Evolutionary conservation across 92 coral and sea anemone species (phyloP), one percentile per base, ranked within the genome.

Genomic region (Phymanthus crucifer): DNA sequence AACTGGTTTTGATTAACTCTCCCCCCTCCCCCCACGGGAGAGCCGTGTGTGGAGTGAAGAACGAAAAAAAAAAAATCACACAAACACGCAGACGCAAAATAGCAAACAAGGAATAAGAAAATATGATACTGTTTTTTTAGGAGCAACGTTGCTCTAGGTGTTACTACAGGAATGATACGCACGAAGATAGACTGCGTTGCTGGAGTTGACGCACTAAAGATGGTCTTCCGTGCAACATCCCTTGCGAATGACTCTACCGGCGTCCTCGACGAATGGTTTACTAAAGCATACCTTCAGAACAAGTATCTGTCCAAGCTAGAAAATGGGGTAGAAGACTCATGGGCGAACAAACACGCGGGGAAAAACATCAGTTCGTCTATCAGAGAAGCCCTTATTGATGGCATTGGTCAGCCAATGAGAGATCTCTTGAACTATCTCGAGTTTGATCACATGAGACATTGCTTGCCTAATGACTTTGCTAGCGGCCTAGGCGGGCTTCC

Each of bases 401-500:
- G 98, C 1, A 67, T 95, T 23, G 98, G 98, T 18, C 83, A 92
- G 66, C 98, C 98, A 6, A 71, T 93, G 61, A 40, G 88, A 31
- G 87, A 90, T 29, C 92, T 95, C 10, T 90, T 95, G 27, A 67
- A 84, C 14, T 95, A 82, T 64, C 86, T 95, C 16, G 97, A 95
- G 31, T n/a, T 77, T 71, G 93, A 90, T 32, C 98, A 95, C 75
- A 88, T 90, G 77, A 88, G 91, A 46, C 97, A 95, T 77, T 95
- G 98, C 45, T 68, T 93, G 12, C 97, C 95, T 34, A 74, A 82
- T 80, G 84, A 87, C 72, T 85, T 90, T 66, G 87, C 97, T 75
- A 95, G 98, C 64, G 98, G 98, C 13, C 93, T 95, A 46, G 97
- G 91, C 14, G 85, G 83, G 79, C 83, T 95, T 68, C 98, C 98